Evolutionary conservation across 2,113 vertebrate genomes (phyloP), one percentile per base, ranked within the genome.

Genomic region (Rhinichthys klamathensis): DNA sequence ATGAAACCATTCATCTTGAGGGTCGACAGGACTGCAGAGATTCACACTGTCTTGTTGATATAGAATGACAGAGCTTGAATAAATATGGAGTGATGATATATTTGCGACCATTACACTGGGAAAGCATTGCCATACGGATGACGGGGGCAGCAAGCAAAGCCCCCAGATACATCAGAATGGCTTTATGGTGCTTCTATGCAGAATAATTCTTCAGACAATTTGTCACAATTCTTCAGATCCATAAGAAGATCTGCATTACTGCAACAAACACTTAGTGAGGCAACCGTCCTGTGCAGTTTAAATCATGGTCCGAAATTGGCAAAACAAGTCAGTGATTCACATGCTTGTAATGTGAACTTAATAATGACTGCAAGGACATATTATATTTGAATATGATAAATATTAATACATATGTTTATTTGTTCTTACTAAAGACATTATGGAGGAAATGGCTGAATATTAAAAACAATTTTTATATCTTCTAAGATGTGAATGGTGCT

Each of bases 21-120:
- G 86, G 77, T 86, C 82, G 86, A 91, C 83, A 88, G 46, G 61
- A 63, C 12, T 16, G 16, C 30, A 30, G 86, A 87, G 81, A 90
- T 90, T 87, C 91, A 87, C 73, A 58, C 85, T 54, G 78, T 51
- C 67, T 87, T 49, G 75, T 63, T 38, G 30, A 80, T 84, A 86
- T 73, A 65, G 80, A 84, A 90, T 54, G 88, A 88, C 78, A 85
- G 27, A 58, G 44, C 80, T 85, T 82, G 54, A 87, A 91, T 87
- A 89, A 90, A 89, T 70, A 87, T 41, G 44, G 18, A 23, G 21
- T 4, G 25, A 70, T 85, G 90, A 84, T 85, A 78, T 84, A 89
- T 85, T 49, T 82, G 76, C 79, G 38, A 78, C 83, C 76, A 61
- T 89, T 88, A 85, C 88, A 54, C 46, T 9, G 23, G 35, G 32